Base-by-base conservation (phyloP, 2,888 invertebrate genomes). In the Gastracanthus pulcherrimus region DNA sequence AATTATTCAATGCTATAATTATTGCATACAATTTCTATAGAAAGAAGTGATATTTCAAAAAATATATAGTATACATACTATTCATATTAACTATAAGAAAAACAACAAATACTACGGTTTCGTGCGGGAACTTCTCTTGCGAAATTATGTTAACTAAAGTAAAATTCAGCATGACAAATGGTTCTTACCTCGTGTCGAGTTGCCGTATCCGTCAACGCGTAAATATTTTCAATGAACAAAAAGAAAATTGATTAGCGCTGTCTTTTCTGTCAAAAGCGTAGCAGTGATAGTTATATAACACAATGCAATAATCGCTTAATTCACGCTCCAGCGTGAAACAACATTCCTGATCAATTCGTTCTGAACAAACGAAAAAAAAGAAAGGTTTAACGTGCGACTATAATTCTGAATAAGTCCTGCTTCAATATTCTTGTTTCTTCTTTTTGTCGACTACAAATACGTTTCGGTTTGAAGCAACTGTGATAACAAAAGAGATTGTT, bases 401-500 rank as follows among this genome's bases (percentile, higher is more conserved):
- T n/a, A 80, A 64, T 72, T 36, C 2, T 34, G 11, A 36, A 62
- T 62, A 26, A 64, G 23, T n/a, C 36, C 62, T 45, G 51, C 34
- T 71, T 62, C 16, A 11, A 70, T 55, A 69, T 70, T 34, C n/a
- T 55, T 62, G 29, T 60, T 19, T 62, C 9, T 2, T 34, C 62
- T 38, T 41, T 76, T 67, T 36, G 34, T 76, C 55, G n/a, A 67
- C 29, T 66, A 58, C 58, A n/a, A n/a, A 62, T 38, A 60, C 38
- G 26, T 79, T 67, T 82, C n/a, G 67, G 67, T 82, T 79, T 74
- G 45, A 80, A 82, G 70, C 66, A 74, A 82, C 82, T 82, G 82
- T 82, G 82, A 82, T 82, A 82, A 82, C 23, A 76, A 79, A 75
- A 69, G 64, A 80, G 66, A 77, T 80, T 75, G 64, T 69, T 82